Conservation (phyloP, 2,113 vertebrate species). For the Ovibos moschatus region DNA sequence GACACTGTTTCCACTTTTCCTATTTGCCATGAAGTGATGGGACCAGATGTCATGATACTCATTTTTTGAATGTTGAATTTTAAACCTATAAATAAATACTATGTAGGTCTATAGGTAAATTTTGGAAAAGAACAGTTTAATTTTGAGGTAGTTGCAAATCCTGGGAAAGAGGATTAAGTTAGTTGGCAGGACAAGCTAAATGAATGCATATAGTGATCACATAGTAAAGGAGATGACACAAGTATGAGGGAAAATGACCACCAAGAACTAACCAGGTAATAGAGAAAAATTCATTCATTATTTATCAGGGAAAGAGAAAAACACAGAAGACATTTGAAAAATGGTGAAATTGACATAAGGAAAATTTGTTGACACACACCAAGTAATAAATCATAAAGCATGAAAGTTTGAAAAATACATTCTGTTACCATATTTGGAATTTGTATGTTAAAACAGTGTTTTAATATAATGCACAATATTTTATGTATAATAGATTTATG, state of each 20-base stretch:
- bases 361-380: not conserved
- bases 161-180: not conserved
- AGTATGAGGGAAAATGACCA: not conserved
- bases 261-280: not conserved
- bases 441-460: not conserved
- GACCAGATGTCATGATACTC: not conserved
- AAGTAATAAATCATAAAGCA: not conserved
- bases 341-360: not conserved
- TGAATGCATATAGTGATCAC: not conserved
- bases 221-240: not conserved
- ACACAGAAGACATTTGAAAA: not conserved
- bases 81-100: not conserved
- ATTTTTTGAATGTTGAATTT: not conserved
- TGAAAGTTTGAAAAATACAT: not conserved
- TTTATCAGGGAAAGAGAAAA: not conserved
- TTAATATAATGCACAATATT: not conserved
- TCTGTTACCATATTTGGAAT: not conserved
- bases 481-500: not conserved
- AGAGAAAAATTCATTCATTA: not conserved
- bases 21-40: not conserved
- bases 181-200: constrained; percentile 9
- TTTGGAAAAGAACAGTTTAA: not conserved
- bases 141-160: not conserved
- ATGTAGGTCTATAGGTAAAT: not conserved
- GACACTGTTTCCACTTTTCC: not conserved